Base-by-base conservation (phyloP, 2,888 invertebrate species). In the Steinernema scapterisci region DNA sequence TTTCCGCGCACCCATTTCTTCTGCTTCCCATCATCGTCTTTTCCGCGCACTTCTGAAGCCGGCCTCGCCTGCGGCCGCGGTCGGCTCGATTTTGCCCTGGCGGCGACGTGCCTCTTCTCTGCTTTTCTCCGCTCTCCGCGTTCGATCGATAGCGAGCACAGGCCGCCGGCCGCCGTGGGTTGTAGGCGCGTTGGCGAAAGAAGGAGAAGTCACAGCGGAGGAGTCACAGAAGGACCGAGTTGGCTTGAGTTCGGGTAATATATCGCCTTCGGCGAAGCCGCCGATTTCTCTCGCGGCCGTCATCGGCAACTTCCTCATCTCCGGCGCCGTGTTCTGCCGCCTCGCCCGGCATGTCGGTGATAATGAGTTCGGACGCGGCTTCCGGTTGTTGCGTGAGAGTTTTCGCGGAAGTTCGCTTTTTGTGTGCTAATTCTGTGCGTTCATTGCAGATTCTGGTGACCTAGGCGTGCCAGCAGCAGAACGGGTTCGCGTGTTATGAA, bases 401-500 rank as follows among this genome's bases (percentile, higher is more conserved):
- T 19, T 51, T 51, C 19, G 19, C 54, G 54, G 3, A 21, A 48
- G 19, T 48, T 38, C 38, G 5, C 38, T 16, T 48, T 48, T 48
- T 48, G n/a, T 48, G 16, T 63, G 6, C 38, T 25, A 38, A 63
- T 63, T 48, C 16, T 5, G 31, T 27, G 63, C 31, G 54, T 19
- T 54, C 25, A 5, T 54, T 63, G 27, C 63, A 63, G 63, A 63
- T 63, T 63, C 38, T 27, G 63, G 25, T 11, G 38, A 63, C 16
- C 25, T 21, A 63, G 63, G 31, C 63, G 27, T 63, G 63, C 63
- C 9, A 48, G 13, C 48, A 19, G 63, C 27, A 63, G 63, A 63
- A 25, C 63, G 63, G 63, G 63, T 63, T 63, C 13, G 21, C 63
- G 63, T 63, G 63, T 63, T 63, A 63, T 63, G 63, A 63, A n/a